Evolutionary conservation across 1,140 invertebrate species (phyloP), one percentile per base, ranked within the genome.

Genomic region (Cotesia vestalis): DNA sequence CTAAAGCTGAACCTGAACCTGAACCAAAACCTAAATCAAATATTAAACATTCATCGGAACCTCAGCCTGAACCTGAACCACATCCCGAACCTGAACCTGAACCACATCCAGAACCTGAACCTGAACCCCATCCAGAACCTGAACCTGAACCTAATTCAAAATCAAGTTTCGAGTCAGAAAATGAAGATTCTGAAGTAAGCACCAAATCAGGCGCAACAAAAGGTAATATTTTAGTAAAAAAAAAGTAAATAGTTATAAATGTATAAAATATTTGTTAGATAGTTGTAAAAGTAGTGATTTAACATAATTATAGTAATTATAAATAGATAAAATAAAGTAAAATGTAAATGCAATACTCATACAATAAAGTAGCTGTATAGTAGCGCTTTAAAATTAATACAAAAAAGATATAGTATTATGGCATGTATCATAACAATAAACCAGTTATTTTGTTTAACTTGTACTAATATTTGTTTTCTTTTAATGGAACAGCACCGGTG

Each of bases 81-180:
- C 76, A 81, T 71, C 75, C 83, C 0, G 85, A 86, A 76, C 79
- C 80, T 27, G 82, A 87, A 74, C 84, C 87, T 3, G 84, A 84
- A 2, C 80, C 82, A 72, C 68, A 78, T 14, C 78, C 83, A 4
- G 78, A 83, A 75, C 74, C 79, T 4, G 81, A 84, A 36, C 63
- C 75, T 1, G 79, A 81, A 59, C 78, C 83, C 0, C 78, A 80
- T 60, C 78, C 83, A 12, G 82, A 88, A 73, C 83, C 88, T 0
- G 86, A 89, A 75, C 84, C 87, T 1, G 79, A 85, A 77, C 81
- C 88, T 34, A 81, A 88, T 75, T 77, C 84, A 34, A 81, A 86
- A 74, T 81, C 86, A 17, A 78, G 82, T 68, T 78, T 82, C 12
- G 81, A 86, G 75, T 80, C 86, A 53, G 75, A 78, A 73, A 71